Evolutionary conservation across 1,140 invertebrate genomes (phyloP), one percentile per base, ranked within the genome.

Genomic region (Sycobia sp.): DNA sequence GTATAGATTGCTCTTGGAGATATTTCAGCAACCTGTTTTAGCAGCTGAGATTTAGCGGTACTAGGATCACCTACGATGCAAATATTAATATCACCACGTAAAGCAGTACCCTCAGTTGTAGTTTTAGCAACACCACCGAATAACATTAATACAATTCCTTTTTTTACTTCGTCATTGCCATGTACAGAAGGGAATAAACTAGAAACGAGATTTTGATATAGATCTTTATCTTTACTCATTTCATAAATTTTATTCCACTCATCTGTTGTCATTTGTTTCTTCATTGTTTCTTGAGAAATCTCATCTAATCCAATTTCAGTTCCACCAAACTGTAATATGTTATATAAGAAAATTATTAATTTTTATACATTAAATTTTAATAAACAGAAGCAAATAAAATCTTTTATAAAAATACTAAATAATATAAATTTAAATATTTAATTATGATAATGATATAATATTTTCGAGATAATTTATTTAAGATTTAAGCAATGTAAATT

Each of bases 1-100:
- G 98, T 99, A 75, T 99, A 99, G 18, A 99, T 91, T 7, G 97
- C 96, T 39, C 97, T 84, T 0, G 97, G 97, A 25, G 91, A 91
- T 78, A 99, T 96, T 69, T 99, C 95, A 8, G 95, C 90, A 0
- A 99, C 93, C 83, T 93, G 95, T 83, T 98, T 98, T 9, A 99
- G 83, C 62, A 99, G 88, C 77, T 99, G 97, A 4, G 95, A 98
- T 81, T 99, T 99, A 3, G 96, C 97, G 4, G 97, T 99, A 78
- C 94, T 97, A 0, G 98, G 98, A 84, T 99, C 98, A 10, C 98
- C 98, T 25, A 99, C 96, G 67, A 99, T 91, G 76, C 96, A 99
- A 61, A 97, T 91, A 77, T 99, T 99, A 55, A 99, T 91, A 73
- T 99, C 98, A 20, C 98, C 98, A 76, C 97, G 85, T 0, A 99